A percentile compares a stretch with the other conserved stretches of the same genome.
phyloP scores from a whole-genome alignment of 2,113 vertebrate species.

The Brienomyrus brachyistius region DNA sequence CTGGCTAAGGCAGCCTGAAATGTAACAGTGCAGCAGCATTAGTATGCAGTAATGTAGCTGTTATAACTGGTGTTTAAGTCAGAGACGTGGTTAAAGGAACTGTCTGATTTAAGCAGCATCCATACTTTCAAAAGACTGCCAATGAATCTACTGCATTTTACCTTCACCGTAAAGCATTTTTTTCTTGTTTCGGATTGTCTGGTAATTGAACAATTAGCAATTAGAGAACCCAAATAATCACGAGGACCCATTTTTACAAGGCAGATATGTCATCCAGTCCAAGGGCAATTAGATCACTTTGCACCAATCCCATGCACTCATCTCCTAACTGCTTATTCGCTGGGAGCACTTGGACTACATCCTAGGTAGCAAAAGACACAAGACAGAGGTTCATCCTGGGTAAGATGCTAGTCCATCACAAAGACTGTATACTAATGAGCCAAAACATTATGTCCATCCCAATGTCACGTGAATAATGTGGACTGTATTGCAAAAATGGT shows the following conservation, averaged over 20 bases:
- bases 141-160: neutral
- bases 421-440: neutral
- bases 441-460: neutral
- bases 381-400: neutral
- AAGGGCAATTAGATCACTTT: neutral
- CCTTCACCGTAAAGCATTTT: neutral
- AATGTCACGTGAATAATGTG: neutral
- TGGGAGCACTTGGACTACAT: neutral
- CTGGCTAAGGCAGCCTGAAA: neutral
- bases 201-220: neutral
- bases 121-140: neutral
- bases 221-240: neutral
- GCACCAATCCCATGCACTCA: neutral
- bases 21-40: neutral
- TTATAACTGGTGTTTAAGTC: neutral
- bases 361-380: neutral
- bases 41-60: neutral
- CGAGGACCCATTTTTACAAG: neutral
- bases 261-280: neutral
- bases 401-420: neutral
- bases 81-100: neutral
- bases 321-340: neutral
- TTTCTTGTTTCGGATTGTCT: neutral
- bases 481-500: too few species aligned
- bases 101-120: neutral